A percentile compares a stretch with the other conserved stretches of the same genome.
These are phyloP conservation scores for Lasioglossum malachurum DNA, from an alignment of 2,888 invertebrate species.

Conservation along the genomic window DNA sequence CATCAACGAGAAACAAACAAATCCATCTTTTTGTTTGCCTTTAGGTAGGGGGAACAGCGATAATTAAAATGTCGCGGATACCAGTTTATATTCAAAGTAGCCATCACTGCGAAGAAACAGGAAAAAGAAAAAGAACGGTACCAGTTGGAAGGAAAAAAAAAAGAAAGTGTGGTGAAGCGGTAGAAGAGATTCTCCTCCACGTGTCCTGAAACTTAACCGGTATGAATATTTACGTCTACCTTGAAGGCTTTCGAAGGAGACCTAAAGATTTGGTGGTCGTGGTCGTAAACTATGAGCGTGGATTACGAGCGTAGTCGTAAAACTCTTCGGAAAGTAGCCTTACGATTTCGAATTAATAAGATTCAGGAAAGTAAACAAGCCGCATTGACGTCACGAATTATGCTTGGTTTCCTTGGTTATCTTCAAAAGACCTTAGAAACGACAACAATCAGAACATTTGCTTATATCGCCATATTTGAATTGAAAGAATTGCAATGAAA, in stretches of 20 bases:
- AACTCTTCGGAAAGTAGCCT: conserved; percentile 14
- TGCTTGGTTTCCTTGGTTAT: no score
- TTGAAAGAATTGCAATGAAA: no score
- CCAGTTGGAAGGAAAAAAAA: conserved; percentile 9
- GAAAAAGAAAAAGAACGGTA: neutral
- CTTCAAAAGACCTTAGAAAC: no score
- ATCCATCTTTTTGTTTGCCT: conserved; percentile 18
- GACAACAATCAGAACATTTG: no score
- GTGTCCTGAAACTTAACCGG: conserved; percentile 63
- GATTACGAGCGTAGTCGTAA: conserved; percentile 32
- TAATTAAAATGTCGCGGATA: conserved; percentile 32
- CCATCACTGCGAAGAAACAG: conserved; percentile 28
- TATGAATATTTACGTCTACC: conserved; percentile 72
- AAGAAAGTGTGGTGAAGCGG: neutral
- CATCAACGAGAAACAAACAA: no score
- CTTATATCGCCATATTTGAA: no score
- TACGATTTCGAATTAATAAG: conserved; percentile 24
- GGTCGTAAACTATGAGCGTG: conserved; percentile 51
- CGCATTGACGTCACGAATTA: neutral
- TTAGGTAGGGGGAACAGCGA: conserved; percentile 3
- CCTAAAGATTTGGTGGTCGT: conserved; percentile 53
- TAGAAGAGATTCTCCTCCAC: conserved; percentile 61
- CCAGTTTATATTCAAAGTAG: conserved; percentile 37
- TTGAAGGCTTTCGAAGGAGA: conserved; percentile 45
- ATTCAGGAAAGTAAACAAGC: conserved; percentile 12